Evolutionary conservation across 1,140 invertebrate species (phyloP).

Genomic region (Aradophagus sp.): DNA sequence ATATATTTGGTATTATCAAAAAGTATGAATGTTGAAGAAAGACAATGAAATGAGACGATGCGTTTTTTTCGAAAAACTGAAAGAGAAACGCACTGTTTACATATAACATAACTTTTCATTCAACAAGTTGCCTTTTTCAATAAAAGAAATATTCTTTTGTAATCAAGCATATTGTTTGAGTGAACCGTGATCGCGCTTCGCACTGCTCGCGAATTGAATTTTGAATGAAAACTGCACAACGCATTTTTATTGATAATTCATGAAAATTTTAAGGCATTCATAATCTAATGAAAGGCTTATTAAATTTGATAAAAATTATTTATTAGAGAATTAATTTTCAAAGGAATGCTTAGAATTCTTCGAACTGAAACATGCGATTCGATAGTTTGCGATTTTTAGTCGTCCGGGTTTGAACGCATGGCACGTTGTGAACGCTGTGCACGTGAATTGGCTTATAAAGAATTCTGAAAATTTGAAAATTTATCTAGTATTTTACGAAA

Average conservation of each 20-base stretch:
- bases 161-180: too few species aligned
- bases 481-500: conserved; percentile 52
- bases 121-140: conserved; percentile 34
- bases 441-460: conserved; percentile 50
- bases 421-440: conserved; percentile 49
- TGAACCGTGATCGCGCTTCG: too few species aligned
- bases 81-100: too few species aligned
- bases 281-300: conserved; percentile 35
- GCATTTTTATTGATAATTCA: too few species aligned
- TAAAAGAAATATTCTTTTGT: conserved; percentile 37
- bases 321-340: conserved; percentile 53
- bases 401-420: conserved; percentile 44
- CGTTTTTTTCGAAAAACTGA: too few species aligned
- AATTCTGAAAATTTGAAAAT: conserved; percentile 50
- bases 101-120: conserved; percentile 36
- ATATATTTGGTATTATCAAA: too few species aligned
- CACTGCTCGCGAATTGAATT: conserved; percentile 4
- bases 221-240: too few species aligned
- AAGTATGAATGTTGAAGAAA: too few species aligned
- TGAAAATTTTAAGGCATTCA: too few species aligned
- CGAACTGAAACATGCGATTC: conserved; percentile 52
- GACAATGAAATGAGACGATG: too few species aligned
- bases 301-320: conserved; percentile 53
- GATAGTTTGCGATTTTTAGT: conserved; percentile 55
- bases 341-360: conserved; percentile 46